A percentile compares a stretch with the other conserved stretches of the same genome.
Conservation (phyloP, 35 echinoderm and acorn worm species). For the Antedon bifida region DNA sequence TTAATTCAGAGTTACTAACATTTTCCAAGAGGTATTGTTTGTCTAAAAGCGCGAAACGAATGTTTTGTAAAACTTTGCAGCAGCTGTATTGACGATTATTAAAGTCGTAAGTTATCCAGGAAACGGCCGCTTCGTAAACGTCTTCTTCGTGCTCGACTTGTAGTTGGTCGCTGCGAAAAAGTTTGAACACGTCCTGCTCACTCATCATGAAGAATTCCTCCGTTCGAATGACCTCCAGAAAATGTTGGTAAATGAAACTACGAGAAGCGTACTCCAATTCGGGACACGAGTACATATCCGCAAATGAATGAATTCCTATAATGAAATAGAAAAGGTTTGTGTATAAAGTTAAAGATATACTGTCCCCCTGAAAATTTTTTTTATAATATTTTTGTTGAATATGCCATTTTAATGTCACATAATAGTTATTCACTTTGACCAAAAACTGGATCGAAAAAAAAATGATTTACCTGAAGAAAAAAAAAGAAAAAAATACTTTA, state of each 20-base stretch:
- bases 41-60: slow-evolving; percentile 73
- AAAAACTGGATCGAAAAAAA: too few species aligned
- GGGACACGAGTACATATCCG: slow-evolving; percentile 95
- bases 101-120: slow-evolving; percentile 77
- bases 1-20: slow-evolving; percentile 81
- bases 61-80: slow-evolving; percentile 60
- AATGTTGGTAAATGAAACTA: slow-evolving; percentile 97
- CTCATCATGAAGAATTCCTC: slow-evolving; percentile 93
- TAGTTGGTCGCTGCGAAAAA: slow-evolving; percentile 74
- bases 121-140: slow-evolving; percentile 82
- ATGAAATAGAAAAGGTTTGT: slow-evolving; percentile 6
- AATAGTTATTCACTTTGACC: too few species aligned
- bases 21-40: slow-evolving; percentile 71
- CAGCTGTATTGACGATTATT: slow-evolving; percentile 61
- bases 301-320: slow-evolving; percentile 94
- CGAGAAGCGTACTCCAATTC: slow-evolving; percentile 73
- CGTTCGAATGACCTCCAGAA: slow-evolving; percentile 77
- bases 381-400: too few species aligned
- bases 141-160: slow-evolving; percentile 88
- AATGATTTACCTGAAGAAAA: too few species aligned
- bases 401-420: too few species aligned
- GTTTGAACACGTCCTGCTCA: slow-evolving; percentile 70
- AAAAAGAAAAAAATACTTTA: too few species aligned
- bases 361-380: too few species aligned
- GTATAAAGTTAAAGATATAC: too few species aligned